A percentile compares a stretch with the other conserved stretches of the same genome.
phyloP scores from a whole-genome alignment of 2,113 vertebrate genomes.

The Dasyornis broadbenti region DNA sequence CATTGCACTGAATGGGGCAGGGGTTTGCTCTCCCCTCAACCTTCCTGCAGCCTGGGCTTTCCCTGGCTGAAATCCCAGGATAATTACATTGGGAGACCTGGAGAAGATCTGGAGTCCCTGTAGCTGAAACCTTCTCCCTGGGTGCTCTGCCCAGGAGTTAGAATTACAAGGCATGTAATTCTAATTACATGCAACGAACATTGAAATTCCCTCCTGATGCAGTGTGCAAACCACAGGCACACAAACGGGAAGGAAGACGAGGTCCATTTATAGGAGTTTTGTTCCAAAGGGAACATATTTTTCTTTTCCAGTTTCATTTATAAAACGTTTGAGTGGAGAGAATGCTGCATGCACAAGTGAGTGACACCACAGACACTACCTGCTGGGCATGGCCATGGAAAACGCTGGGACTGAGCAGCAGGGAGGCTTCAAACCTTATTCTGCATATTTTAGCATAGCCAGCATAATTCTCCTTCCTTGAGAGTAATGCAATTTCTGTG shows the following conservation, averaged over 20 bases:
- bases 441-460: not conserved
- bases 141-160: not conserved
- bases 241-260: not conserved
- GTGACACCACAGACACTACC: not conserved
- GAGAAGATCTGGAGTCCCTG: not conserved
- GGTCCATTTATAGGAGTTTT: not conserved
- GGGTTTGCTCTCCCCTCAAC: rapidly evolving
- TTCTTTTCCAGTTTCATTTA: not conserved
- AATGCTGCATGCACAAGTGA: not conserved
- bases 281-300: not conserved
- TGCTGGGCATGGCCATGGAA: not conserved
- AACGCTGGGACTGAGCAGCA: not conserved
- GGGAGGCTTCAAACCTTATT: not conserved
- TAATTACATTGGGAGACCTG: not conserved
- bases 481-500: not conserved
- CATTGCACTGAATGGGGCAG: rapidly evolving
- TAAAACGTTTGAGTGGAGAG: not conserved
- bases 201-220: not conserved
- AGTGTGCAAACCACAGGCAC: not conserved
- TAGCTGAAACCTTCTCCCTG: not conserved
- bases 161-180: rapidly evolving
- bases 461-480: not conserved
- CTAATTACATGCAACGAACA: not conserved
- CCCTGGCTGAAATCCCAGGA: not conserved
- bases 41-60: not conserved